A percentile compares a stretch with the other conserved stretches of the same genome.
Conservation (phyloP, 2,113 vertebrate species). For the Zapus hudsonius region DNA sequence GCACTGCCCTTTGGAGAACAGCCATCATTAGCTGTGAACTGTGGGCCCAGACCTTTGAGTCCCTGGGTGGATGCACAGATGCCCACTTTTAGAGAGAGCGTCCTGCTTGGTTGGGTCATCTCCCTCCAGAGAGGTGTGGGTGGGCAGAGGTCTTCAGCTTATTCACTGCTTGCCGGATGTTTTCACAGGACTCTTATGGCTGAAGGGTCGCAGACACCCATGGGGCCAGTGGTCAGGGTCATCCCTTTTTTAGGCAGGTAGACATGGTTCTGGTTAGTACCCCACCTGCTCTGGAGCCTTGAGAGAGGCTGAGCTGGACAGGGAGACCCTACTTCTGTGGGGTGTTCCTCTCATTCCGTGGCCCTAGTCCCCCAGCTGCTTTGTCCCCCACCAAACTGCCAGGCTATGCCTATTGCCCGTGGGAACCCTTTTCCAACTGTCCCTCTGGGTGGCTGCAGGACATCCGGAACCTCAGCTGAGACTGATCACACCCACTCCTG, state of each 20-base stretch:
- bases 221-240: accelerated
- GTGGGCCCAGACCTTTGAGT: accelerated
- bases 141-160: accelerated
- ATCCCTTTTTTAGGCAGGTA: accelerated
- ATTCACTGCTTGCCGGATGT: accelerated
- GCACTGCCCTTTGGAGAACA: not conserved
- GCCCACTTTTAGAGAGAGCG: accelerated
- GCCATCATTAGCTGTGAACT: not conserved
- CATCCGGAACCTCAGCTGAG: not conserved
- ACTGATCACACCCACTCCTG: accelerated
- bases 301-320: not conserved
- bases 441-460: too few species aligned
- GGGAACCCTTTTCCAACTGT: not conserved
- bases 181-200: not conserved
- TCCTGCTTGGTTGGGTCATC: accelerated
- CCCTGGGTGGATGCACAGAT: not conserved
- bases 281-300: not conserved
- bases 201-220: accelerated
- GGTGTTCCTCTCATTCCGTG: not conserved
- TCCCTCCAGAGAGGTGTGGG: accelerated
- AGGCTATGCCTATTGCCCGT: not conserved
- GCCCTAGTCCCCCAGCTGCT: not conserved
- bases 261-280: accelerated
- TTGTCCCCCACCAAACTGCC: not conserved
- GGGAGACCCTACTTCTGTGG: not conserved